Base-by-base conservation (phyloP, 2,888 invertebrate genomes). In the Druceiella hillmani region DNA sequence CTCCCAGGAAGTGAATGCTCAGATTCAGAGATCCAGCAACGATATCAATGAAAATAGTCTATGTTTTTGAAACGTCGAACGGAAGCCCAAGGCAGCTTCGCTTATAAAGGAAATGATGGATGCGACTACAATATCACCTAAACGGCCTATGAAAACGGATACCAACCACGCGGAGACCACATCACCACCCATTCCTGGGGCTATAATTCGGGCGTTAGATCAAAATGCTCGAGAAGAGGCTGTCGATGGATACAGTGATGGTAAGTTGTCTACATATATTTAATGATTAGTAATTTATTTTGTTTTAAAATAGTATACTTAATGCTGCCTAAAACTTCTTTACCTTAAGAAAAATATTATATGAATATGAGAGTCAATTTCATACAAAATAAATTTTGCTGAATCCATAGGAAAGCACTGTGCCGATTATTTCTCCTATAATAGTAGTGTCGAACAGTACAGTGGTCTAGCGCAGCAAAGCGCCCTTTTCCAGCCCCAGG, bases 201-300 rank as follows among this genome's bases (percentile, higher is more conserved):
- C 57, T 6, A 68, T 67, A 58, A 52, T 72, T 53, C 69, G 66
- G 51, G 62, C 66, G 22, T 41, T 70, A 59, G 69, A 70, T 41
- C 70, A 70, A 56, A 70, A 70, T 55, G 70, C 70, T 34, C 65
- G 68, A 36, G 70, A 70, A 50, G 69, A 70, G 39, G 70, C 70
- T 16, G 69, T 69, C 52, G 70, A 70, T 34, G 70, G 69, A 51
- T 50, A 55, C 50, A 70, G 69, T 50, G 69, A 70, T 59, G 69
- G 69, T 69, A 27, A 68, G 69, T 64, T 27, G 16, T 16, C 20
- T 33, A 17, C n/a, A 3, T 35, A 12, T 4, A 30, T n/a, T n/a
- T n/a, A n/a, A n/a, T n/a, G n/a, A n/a, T n/a, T n/a, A n/a, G n/a
- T n/a, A n/a, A n/a, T n/a, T n/a, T n/a, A n/a, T n/a, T n/a, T n/a